Base-by-base conservation (phyloP, 2,888 invertebrate genomes). In the Ommatoiulus sabulosus region DNA sequence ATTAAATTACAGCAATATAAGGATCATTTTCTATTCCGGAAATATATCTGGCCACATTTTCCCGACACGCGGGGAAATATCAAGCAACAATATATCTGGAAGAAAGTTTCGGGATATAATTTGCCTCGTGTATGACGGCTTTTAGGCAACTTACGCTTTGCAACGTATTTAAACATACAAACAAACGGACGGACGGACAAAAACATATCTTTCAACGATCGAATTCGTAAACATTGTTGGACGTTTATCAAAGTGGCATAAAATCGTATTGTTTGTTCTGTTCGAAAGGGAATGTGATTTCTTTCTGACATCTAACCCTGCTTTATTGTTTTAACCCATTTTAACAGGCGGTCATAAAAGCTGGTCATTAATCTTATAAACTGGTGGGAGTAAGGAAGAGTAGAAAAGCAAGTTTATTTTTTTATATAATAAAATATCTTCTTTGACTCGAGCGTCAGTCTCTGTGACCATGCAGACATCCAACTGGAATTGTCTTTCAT, bases 261-360 rank as follows among this genome's bases (percentile, higher is more conserved):
- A 63, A 63, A 63, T 20, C 63, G 20, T 20, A 20, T 20, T n/a
- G 63, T 63, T 63, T 63, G 63, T 63, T n/a, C 63, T 63, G n/a
- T 20, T 20, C 4, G n/a, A 20, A 63, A 63, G 20, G 3, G 15
- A 12, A 17, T 12, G 52, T 15, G 4, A 52, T 52, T 52, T 15
- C 63, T 6, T 63, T 63, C 63, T 63, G 20, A 63, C 63, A 63
- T n/a, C 20, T 63, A 63, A 15, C 63, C 63, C 63, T 63, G 63
- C 20, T 63, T 10, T 63, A 63, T 63, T 63, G 63, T 63, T 63
- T 63, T 63, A 63, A 63, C 63, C 63, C 63, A 63, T 63, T 63
- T 63, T 63, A 63, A 63, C 0, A n/a, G 20, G 20, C n/a, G 20
- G 63, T 20, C 63, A 20, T 63, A 52, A 63, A 63, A 63, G 63